Evolutionary conservation across 1,140 invertebrate genomes (phyloP).

Genomic region (Atopsyche davidsoni): DNA sequence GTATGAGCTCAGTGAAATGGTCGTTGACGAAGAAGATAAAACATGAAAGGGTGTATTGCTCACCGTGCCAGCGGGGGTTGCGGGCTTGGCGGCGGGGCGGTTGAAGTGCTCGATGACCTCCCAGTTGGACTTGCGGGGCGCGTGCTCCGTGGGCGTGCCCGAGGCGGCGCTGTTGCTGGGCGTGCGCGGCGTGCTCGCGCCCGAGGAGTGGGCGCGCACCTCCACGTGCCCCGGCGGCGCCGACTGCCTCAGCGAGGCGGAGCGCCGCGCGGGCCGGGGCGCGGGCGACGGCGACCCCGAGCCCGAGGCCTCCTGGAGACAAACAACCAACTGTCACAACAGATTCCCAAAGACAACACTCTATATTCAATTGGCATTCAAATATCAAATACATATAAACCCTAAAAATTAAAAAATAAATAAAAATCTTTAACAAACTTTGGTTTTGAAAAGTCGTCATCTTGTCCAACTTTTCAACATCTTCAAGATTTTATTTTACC

Average conservation of each 20-base stretch:
- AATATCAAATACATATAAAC: no score
- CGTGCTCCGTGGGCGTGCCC: constrained; percentile 38
- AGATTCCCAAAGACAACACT: no score
- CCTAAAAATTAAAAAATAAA: no score
- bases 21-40: no score
- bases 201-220: constrained; percentile 7
- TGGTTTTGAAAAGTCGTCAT: no score
- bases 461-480: no score
- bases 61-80: constrained; percentile 36
- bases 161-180: constrained; percentile 51
- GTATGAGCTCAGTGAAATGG: no score
- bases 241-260: constrained; percentile 37
- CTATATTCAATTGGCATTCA: no score
- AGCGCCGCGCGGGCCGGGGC: constrained; percentile 33
- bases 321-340: no score
- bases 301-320: constrained; percentile 11
- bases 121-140: constrained; percentile 67
- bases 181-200: constrained; percentile 24
- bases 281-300: constrained; percentile 7
- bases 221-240: constrained; percentile 24
- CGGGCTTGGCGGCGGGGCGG: constrained; percentile 39
- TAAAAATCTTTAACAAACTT: no score
- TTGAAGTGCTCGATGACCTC: constrained; percentile 74
- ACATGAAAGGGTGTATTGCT: constrained; percentile 34
- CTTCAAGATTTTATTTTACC: no score